Conservation (phyloP, 2,797 vertebrate species). For the Poecilia gillii region DNA sequence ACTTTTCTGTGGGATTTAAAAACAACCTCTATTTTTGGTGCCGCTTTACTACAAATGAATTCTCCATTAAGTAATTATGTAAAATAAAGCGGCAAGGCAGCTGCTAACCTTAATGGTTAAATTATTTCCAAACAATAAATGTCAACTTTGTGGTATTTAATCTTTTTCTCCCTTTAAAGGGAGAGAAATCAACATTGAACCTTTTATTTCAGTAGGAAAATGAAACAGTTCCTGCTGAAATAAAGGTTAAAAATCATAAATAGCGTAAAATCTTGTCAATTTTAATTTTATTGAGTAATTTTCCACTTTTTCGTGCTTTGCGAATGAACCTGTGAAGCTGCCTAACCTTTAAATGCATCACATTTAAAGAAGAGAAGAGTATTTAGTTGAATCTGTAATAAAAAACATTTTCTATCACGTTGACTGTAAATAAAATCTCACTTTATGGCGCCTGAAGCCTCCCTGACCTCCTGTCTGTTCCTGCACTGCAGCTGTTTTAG, state of each 20-base stretch:
- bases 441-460: not conserved
- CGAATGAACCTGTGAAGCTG: not conserved
- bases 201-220: too few species aligned
- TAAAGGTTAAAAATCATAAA: too few species aligned
- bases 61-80: not conserved
- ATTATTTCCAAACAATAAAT: not conserved
- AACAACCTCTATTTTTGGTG: not conserved
- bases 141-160: not conserved
- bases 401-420: not conserved
- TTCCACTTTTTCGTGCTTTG: not conserved
- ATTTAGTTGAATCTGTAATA: not conserved
- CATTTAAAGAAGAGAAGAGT: not conserved
- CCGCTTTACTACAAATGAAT: not conserved
- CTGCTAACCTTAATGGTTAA: not conserved
- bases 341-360: not conserved
- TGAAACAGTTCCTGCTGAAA: too few species aligned
- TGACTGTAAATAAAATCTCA: not conserved
- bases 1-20: not conserved
- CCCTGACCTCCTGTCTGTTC: constrained; percentile 20
- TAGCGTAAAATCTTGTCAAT: not conserved
- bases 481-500: constrained; percentile 40
- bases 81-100: not conserved
- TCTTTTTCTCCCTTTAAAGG: not conserved
- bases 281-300: not conserved
- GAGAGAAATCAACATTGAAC: not conserved